Conservation (phyloP, 1,140 invertebrate genomes). For the Triops longicaudatus region DNA sequence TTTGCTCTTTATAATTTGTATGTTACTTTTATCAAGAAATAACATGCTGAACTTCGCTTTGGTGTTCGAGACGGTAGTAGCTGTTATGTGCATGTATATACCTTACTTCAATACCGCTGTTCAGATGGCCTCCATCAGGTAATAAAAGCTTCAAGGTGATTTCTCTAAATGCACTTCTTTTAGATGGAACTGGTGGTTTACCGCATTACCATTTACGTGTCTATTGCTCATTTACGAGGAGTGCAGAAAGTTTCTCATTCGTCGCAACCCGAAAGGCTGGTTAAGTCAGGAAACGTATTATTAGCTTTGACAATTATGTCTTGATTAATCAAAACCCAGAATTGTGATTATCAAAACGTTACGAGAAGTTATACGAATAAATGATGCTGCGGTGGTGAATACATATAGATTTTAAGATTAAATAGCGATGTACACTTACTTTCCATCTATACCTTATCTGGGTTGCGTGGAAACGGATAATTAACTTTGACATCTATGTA, state of each 20-base stretch:
- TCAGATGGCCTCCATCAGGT: neutral
- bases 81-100: slow-evolving; percentile 58
- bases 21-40: slow-evolving; percentile 43
- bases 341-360: neutral
- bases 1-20: slow-evolving; percentile 27
- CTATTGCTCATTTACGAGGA: slow-evolving; percentile 72
- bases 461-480: neutral
- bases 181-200: slow-evolving; percentile 63
- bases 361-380: neutral
- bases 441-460: neutral
- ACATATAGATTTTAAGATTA: neutral
- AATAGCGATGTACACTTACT: neutral
- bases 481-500: slow-evolving; percentile 37
- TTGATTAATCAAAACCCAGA: neutral
- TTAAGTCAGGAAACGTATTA: slow-evolving; percentile 73
- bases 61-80: slow-evolving; percentile 62
- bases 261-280: slow-evolving; percentile 59
- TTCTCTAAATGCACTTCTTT: slow-evolving; percentile 26
- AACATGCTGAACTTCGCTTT: slow-evolving; percentile 61
- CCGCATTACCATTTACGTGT: slow-evolving; percentile 62
- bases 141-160: too few species aligned
- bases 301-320: slow-evolving; percentile 38
- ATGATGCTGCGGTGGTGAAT: neutral
- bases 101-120: slow-evolving; percentile 52
- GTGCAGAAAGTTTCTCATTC: slow-evolving; percentile 54